Conservation (phyloP, 2,113 vertebrate genomes). For the Protobothrops mucrosquamatus region DNA sequence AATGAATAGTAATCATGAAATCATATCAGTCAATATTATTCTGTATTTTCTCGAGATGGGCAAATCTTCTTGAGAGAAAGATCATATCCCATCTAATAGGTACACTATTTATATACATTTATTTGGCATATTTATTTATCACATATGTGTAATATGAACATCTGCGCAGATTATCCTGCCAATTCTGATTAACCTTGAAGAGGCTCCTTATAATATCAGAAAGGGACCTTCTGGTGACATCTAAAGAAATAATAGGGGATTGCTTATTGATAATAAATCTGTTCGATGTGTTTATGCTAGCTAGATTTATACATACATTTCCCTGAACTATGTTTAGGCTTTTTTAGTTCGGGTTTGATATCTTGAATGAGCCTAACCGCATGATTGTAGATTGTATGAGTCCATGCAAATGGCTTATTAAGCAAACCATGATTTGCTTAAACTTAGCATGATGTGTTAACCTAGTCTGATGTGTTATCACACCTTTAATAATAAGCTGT, state of each 20-base stretch:
- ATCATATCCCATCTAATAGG: too few species aligned
- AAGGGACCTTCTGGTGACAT: background rate
- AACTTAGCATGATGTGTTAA: background rate
- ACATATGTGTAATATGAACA: background rate
- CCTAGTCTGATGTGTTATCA: background rate
- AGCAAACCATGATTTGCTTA: background rate
- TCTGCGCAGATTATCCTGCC: background rate
- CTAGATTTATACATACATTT: background rate
- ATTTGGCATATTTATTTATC: background rate
- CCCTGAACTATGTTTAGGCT: background rate
- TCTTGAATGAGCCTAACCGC: background rate
- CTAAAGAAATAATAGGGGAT: background rate
- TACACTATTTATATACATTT: background rate
- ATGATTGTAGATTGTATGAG: background rate
- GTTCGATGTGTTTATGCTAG: background rate
- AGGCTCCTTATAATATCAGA: background rate
- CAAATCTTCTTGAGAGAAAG: background rate
- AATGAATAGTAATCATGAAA: conserved; percentile 10
- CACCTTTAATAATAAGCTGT: background rate
- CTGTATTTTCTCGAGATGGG: background rate
- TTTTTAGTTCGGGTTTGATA: background rate
- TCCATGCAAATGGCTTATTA: background rate
- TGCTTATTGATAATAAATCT: background rate
- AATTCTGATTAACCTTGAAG: background rate
- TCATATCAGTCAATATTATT: conserved; percentile 29